Conservation (phyloP, 2,113 vertebrate species). For the Oncorhynchus tshawytscha region DNA sequence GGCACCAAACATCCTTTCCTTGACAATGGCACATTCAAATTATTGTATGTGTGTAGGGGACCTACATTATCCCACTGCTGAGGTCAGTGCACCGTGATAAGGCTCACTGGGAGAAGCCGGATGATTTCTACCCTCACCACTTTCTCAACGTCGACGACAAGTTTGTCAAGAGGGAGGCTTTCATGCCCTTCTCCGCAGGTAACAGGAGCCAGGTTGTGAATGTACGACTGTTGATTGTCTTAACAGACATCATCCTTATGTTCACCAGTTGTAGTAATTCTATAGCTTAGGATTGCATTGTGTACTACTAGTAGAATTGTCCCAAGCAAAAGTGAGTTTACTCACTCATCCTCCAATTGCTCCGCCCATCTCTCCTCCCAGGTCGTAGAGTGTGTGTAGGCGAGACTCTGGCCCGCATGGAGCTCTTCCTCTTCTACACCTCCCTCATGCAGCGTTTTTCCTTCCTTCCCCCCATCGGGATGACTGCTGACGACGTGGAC, state of each 20-base stretch:
- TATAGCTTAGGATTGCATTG: neutral
- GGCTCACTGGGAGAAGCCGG: neutral
- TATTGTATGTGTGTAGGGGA: too few species aligned
- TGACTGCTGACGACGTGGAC: neutral
- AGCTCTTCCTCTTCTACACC: conserved; percentile 11
- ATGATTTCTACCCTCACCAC: neutral
- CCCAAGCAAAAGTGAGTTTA: neutral
- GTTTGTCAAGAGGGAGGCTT: too few species aligned
- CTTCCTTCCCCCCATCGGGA: neutral
- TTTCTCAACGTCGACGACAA: neutral
- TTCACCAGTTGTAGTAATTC: neutral
- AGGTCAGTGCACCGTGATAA: neutral
- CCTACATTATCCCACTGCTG: too few species aligned
- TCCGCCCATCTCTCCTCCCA: neutral
- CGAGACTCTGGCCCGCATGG: conserved; percentile 7
- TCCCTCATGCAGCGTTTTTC: conserved; percentile 1
- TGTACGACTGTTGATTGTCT: neutral
- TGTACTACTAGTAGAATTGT: neutral
- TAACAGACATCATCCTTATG: neutral
- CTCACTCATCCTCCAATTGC: neutral
- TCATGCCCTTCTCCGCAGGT: too few species aligned
- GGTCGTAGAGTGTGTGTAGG: conserved; percentile 1
- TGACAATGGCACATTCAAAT: too few species aligned
- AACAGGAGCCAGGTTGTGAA: neutral
- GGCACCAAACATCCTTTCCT: too few species aligned